Percentiles rank a stretch among this genome's conserved stretches.
Evolutionary conservation across 2,113 vertebrate species (phyloP).

Genomic region (Aegypius monachus): DNA sequence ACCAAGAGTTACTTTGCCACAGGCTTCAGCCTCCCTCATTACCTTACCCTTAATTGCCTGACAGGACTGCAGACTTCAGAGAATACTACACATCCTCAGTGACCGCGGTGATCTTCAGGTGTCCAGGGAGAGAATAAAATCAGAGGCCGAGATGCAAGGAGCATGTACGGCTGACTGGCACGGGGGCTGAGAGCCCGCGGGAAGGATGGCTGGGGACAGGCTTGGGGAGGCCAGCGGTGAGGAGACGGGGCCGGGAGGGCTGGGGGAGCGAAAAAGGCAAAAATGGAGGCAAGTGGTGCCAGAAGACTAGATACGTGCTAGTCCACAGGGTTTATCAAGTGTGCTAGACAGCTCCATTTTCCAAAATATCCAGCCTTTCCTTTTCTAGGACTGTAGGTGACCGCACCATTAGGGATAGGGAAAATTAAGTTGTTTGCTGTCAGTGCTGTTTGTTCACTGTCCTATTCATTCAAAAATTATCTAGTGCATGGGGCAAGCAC

Average conservation of each 20-base stretch:
- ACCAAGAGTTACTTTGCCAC: not conserved
- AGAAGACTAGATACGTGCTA: not conserved
- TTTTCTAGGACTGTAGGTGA: not conserved
- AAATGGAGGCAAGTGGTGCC: not conserved
- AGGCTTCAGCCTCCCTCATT: not conserved
- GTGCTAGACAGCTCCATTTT: not conserved
- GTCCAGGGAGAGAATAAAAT: not conserved
- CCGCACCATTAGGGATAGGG: not conserved
- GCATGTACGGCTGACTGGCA: not conserved
- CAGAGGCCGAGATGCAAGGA: accelerated
- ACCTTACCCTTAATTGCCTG: not conserved
- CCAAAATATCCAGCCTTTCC: not conserved
- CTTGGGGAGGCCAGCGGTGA: not conserved
- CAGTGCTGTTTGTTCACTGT: not conserved
- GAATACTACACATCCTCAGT: accelerated
- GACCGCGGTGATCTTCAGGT: not conserved
- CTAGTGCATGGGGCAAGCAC: not conserved
- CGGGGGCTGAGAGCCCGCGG: not conserved
- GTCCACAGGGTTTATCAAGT: not conserved
- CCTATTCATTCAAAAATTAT: not conserved
- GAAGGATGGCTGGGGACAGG: not conserved
- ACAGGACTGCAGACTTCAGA: not conserved
- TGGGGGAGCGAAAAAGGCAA: not conserved
- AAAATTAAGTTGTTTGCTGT: not conserved
- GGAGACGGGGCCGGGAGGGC: not conserved